phyloP scores from a whole-genome alignment of 2,888 invertebrate species.

The Tenthredo scrophulariae region DNA sequence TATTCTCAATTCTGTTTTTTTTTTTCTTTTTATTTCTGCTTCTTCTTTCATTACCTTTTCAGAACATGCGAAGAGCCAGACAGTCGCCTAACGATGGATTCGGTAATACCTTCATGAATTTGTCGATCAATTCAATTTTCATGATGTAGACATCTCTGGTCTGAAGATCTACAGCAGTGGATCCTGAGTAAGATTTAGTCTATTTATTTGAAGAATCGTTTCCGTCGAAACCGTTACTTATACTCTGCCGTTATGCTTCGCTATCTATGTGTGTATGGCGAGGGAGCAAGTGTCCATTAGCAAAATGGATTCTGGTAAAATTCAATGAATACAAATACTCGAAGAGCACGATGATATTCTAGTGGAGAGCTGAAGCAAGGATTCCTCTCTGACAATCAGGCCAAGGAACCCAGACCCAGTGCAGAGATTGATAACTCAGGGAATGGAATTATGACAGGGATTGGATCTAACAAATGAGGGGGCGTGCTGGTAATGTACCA shows the following conservation, averaged over 20 bases:
- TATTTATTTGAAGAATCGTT: slow-evolving; percentile 50
- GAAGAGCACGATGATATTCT: slow-evolving; percentile 29
- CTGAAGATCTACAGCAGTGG: background rate
- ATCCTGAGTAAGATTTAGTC: background rate
- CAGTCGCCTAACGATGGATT: background rate
- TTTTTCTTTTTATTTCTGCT: background rate
- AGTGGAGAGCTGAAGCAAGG: background rate
- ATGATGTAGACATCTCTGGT: background rate
- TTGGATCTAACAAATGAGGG: slow-evolving; percentile 49
- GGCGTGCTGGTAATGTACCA: slow-evolving; percentile 49
- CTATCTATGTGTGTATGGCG: background rate
- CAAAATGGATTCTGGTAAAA: slow-evolving; percentile 47
- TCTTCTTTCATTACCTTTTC: background rate
- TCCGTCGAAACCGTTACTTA: slow-evolving; percentile 14
- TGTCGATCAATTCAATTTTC: slow-evolving; percentile 4
- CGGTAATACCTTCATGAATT: background rate
- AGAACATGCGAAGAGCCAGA: background rate
- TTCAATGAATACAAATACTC: slow-evolving; percentile 42
- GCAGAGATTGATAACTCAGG: slow-evolving; percentile 51
- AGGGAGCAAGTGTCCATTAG: slow-evolving; percentile 43
- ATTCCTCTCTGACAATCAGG: slow-evolving; percentile 2
- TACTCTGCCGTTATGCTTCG: background rate
- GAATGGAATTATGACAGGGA: slow-evolving; percentile 54
- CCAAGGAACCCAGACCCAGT: background rate
- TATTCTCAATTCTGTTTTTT: background rate